Base-by-base conservation (phyloP, 2,113 vertebrate species). In the Strix aluco region DNA sequence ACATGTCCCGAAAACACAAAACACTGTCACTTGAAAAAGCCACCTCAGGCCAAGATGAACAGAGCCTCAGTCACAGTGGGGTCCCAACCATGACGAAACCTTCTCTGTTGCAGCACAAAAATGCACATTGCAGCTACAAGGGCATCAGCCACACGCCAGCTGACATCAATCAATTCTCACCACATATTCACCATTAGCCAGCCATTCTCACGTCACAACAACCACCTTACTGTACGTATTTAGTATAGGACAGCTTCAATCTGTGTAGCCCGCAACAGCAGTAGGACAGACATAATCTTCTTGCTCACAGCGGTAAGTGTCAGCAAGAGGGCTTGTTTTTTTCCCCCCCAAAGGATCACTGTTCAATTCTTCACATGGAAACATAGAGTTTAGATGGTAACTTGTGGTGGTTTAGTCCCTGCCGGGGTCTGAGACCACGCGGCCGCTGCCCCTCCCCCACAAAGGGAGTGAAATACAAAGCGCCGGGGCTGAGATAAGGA, bases 201-300 rank as follows among this genome's bases (percentile, higher is more conserved):
- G 54, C 23, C 0, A 0, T 3, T 63, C 72, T 20, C 13, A 7
- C 13, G 82, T 72, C n/a, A 36, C 36, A 77, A 2, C 1, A 1
- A 22, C 79, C 83, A 65, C 38, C 1, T 1, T 5, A 34, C 44
- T 57, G 44, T 16, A 52, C 4, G 6, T 29, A 5, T 25, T 32
- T 51, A 27, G 20, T 6, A 32, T 0, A 51, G 38, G n/a, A 55
- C 52, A 91, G 46, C 55, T 70, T 46, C 77, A 46, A 3, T 5
- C 25, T 38, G 21, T 5, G 47, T 2, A 86, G 75, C n/a, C 77
- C 4, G 0, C 51, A 71, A 32, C 44, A 86, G 44, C 86, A 61
- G 54, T 9, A n/a, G 30, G 38, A 58, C 54, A 52, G 23, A 69
- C 17, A 54, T 19, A 58, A 81, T 54, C 20, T 55, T 73, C 38